phyloP scores from a whole-genome alignment of 2,888 invertebrate genomes.

The Trichopria drosophilae region DNA sequence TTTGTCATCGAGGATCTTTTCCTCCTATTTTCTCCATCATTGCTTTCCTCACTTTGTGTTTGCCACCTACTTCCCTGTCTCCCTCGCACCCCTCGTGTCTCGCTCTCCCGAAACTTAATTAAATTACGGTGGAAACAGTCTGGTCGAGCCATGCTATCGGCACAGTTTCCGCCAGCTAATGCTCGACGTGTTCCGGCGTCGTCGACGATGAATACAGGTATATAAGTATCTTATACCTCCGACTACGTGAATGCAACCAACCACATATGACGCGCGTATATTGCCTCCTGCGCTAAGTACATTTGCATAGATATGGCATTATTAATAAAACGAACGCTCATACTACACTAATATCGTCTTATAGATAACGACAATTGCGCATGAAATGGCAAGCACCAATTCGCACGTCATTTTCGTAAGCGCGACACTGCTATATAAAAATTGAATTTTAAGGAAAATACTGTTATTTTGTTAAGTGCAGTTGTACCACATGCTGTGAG shows the following conservation, averaged over 20 bases:
- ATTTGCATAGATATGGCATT: slow-evolving; percentile 23
- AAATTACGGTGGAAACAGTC: slow-evolving; percentile 9
- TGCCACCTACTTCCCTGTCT: too few relatives aligned
- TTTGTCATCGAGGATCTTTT: too few relatives aligned
- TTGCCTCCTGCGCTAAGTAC: slow-evolving; percentile 2
- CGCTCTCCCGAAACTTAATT: slow-evolving; percentile 18
- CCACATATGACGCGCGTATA: background rate
- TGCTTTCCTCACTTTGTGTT: too few relatives aligned
- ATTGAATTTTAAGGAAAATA: too few relatives aligned
- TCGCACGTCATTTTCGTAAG: too few relatives aligned
- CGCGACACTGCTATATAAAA: too few relatives aligned
- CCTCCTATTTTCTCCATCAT: too few relatives aligned
- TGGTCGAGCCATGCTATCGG: slow-evolving; percentile 1
- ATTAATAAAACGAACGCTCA: slow-evolving; percentile 19
- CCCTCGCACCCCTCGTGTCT: too few relatives aligned
- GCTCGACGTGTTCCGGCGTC: background rate
- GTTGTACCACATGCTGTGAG: too few relatives aligned
- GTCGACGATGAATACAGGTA: slow-evolving; percentile 3
- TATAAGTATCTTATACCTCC: too few relatives aligned
- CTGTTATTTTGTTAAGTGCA: too few relatives aligned
- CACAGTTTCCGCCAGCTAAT: slow-evolving; percentile 3
- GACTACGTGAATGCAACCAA: background rate
- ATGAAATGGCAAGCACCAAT: slow-evolving; percentile 6
- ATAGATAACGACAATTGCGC: slow-evolving; percentile 19
- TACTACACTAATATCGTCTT: slow-evolving; percentile 18